Percentiles rank a stretch among this genome's conserved stretches.
These are phyloP conservation scores for Iphiclides podalirius DNA, from an alignment of 2,888 invertebrate species.

Conservation along the genomic window DNA sequence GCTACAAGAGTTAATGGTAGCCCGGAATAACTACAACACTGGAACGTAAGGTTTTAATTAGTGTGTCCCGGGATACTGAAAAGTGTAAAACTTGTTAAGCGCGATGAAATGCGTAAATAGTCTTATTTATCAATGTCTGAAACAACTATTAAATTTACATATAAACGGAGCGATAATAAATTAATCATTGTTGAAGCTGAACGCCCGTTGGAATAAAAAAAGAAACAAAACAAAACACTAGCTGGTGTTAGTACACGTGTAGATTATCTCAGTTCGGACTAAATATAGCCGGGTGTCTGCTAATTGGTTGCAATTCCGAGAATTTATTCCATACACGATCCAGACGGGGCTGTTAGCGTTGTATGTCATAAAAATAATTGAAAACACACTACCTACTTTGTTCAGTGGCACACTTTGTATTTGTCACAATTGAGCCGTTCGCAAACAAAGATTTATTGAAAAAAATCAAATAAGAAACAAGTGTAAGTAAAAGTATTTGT, in stretches of 20 bases:
- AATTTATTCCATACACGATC: slow-evolving; percentile 13
- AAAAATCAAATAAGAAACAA: too few species aligned
- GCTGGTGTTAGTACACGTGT: slow-evolving; percentile 14
- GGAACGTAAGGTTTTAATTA: too few species aligned
- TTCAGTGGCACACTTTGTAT: background rate
- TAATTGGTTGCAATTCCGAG: slow-evolving; percentile 21
- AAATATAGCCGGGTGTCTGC: slow-evolving; percentile 16
- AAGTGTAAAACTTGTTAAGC: too few species aligned
- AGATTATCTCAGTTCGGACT: slow-evolving; percentile 11
- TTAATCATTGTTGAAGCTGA: slow-evolving; percentile 1
- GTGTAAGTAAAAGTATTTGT: too few species aligned
- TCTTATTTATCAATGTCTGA: too few species aligned
- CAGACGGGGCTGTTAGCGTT: slow-evolving; percentile 11
- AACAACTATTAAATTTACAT: too few species aligned
- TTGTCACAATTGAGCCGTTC: background rate
- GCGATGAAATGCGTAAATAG: too few species aligned
- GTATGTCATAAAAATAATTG: slow-evolving; percentile 21
- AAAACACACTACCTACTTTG: slow-evolving; percentile 1
- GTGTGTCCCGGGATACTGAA: too few species aligned
- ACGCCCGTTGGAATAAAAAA: slow-evolving; percentile 4
- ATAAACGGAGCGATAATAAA: background rate
- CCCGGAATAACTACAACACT: too few species aligned
- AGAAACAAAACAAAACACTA: slow-evolving; percentile 3
- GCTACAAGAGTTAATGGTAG: too few species aligned
- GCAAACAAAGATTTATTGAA: background rate